Evolutionary conservation across 2,888 invertebrate species (phyloP).

Genomic region (Matsumyia berberina): DNA sequence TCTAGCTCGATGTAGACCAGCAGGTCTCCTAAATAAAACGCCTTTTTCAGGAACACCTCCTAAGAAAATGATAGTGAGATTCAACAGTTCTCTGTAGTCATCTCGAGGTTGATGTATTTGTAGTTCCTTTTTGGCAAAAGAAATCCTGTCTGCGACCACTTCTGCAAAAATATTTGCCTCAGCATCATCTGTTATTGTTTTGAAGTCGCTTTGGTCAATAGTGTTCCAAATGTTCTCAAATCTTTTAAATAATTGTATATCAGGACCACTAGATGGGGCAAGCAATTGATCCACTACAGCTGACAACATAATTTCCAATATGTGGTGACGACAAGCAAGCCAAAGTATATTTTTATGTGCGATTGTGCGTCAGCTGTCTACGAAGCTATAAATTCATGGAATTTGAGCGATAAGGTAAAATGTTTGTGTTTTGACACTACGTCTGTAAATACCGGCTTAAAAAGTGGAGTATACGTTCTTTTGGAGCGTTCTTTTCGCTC

Average conservation of each 20-base stretch:
- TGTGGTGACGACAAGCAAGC: conserved; percentile 49
- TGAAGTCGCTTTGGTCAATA: conserved; percentile 33
- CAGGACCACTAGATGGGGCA: conserved; percentile 25
- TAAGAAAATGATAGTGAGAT: conserved; percentile 43
- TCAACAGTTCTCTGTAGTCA: conserved; percentile 44
- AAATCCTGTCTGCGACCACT: conserved; percentile 1
- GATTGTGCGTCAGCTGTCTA: too few species aligned
- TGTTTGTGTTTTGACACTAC: too few species aligned
- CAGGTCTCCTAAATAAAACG: conserved; percentile 32
- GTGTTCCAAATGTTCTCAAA: conserved; percentile 19
- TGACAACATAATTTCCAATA: conserved; percentile 41
- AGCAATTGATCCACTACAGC: conserved; percentile 23
- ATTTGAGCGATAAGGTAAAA: too few species aligned
- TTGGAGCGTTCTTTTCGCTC: too few species aligned
- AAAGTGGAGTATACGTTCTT: too few species aligned
- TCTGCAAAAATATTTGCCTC: conserved; percentile 7
- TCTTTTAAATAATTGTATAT: conserved; percentile 42
- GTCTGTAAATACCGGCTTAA: too few species aligned
- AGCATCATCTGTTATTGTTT: conserved; percentile 12
- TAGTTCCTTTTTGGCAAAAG: conserved; percentile 1
- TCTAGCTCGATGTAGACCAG: conserved; percentile 39
- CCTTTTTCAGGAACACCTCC: conserved; percentile 38
- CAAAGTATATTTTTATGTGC: conserved; percentile 35
- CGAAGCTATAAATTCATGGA: too few species aligned
- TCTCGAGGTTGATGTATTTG: conserved; percentile 38